These are phyloP conservation scores for Herpetotheres cachinnans DNA, from an alignment of 2,113 vertebrate species.

Conservation along the genomic window DNA sequence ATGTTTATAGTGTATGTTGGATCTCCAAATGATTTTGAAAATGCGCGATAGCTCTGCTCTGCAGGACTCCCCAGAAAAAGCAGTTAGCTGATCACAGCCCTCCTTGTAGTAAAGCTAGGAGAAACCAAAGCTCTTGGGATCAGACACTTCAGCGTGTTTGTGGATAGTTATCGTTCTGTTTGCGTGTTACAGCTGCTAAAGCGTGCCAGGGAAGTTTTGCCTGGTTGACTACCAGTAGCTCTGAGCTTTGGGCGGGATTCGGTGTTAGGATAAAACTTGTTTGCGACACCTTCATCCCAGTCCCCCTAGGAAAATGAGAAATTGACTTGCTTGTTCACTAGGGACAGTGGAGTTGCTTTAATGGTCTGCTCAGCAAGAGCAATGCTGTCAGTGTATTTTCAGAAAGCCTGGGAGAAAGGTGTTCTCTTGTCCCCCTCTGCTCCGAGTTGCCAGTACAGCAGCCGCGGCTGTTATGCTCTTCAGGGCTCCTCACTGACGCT, in stretches of 20 bases:
- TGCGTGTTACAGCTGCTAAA: background rate
- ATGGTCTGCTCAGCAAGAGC: background rate
- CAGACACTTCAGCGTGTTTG: background rate
- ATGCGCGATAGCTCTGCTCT: accelerated
- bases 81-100: background rate
- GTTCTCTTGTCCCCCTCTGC: background rate
- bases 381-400: background rate
- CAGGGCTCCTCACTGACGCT: background rate
- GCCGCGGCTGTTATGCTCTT: background rate
- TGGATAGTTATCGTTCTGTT: background rate
- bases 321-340: background rate
- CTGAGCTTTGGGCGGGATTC: background rate
- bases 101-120: background rate
- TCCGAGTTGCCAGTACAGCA: background rate
- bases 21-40: background rate
- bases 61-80: background rate
- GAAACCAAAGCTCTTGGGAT: background rate
- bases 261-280: background rate
- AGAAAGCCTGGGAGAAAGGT: background rate
- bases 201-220: background rate
- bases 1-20: background rate
- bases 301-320: background rate
- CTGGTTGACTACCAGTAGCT: background rate
- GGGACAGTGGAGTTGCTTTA: background rate
- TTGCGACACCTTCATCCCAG: background rate